A percentile compares a stretch with the other conserved stretches of the same genome.
These are phyloP conservation scores for Aptenodytes forsteri DNA, from an alignment of 2,113 vertebrate species.

Conservation along the genomic window DNA sequence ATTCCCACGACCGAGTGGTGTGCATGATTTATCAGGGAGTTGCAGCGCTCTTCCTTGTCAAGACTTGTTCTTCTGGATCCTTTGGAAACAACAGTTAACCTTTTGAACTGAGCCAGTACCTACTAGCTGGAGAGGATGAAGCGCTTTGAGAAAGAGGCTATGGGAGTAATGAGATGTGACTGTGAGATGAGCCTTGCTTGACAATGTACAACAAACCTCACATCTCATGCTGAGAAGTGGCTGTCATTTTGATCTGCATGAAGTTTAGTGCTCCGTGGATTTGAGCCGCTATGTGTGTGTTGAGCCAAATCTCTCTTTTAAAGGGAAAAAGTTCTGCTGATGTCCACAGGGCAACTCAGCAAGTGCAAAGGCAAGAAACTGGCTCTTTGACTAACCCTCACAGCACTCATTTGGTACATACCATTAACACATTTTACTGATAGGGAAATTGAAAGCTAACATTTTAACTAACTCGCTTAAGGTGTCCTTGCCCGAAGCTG, in stretches of 20 bases:
- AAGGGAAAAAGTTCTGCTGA: neutral
- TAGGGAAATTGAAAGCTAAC: neutral
- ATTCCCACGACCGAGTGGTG: neutral
- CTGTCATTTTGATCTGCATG: slow-evolving; percentile 55
- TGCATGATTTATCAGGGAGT: slow-evolving; percentile 44
- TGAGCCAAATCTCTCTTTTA: neutral
- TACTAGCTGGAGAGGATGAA: slow-evolving; percentile 23
- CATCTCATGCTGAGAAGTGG: slow-evolving; percentile 21
- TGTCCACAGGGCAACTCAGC: neutral
- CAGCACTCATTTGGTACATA: neutral
- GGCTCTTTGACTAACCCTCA: neutral
- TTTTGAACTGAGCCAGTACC: slow-evolving; percentile 41
- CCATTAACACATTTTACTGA: neutral
- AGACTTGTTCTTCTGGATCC: slow-evolving; percentile 54
- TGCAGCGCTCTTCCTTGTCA: slow-evolving; percentile 33
- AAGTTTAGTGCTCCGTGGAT: neutral
- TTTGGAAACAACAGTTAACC: slow-evolving; percentile 60
- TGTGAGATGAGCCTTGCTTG: slow-evolving; percentile 51
- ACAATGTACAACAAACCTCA: slow-evolving; percentile 46
- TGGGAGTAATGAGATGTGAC: slow-evolving; percentile 59
- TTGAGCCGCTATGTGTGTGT: neutral
- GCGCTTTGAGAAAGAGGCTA: slow-evolving; percentile 11
- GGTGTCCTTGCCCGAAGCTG: neutral
- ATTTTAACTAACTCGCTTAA: neutral
- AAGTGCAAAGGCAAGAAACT: neutral